These are phyloP conservation scores for Nowickia ferox DNA, from an alignment of 2,888 invertebrate species.

Conservation along the genomic window DNA sequence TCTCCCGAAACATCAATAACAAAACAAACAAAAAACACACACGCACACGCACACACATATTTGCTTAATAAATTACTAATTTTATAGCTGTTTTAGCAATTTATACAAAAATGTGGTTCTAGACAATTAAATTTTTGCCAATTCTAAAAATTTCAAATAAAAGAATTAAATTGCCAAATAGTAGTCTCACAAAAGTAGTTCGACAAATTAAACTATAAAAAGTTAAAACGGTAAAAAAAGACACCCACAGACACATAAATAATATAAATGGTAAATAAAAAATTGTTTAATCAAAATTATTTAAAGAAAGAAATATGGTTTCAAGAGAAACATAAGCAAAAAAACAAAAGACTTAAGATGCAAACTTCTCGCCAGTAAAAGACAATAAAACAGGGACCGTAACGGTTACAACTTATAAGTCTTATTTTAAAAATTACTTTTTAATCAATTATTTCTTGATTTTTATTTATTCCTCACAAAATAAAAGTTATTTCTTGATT, in stretches of 20 bases:
- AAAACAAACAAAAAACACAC: conserved; percentile 11
- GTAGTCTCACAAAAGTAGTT: neutral
- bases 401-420: too few relatives aligned
- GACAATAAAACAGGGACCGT: too few relatives aligned
- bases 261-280: neutral
- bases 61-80: neutral
- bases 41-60: too few relatives aligned
- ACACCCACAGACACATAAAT: neutral
- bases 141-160: neutral
- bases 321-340: neutral
- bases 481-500: too few relatives aligned
- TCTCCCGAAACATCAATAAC: neutral
- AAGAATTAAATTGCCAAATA: neutral
- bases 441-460: too few relatives aligned
- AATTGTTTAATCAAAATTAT: neutral
- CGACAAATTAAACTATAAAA: neutral
- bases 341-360: conserved; percentile 57
- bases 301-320: neutral
- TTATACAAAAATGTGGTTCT: neutral
- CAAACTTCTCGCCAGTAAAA: conserved; percentile 5
- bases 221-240: neutral
- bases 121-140: neutral
- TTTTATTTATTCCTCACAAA: too few relatives aligned
- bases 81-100: neutral
- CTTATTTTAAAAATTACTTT: too few relatives aligned